A percentile compares a stretch with the other conserved stretches of the same genome.
Conservation (phyloP, 2,888 invertebrate species). For the Protonemura montana region DNA sequence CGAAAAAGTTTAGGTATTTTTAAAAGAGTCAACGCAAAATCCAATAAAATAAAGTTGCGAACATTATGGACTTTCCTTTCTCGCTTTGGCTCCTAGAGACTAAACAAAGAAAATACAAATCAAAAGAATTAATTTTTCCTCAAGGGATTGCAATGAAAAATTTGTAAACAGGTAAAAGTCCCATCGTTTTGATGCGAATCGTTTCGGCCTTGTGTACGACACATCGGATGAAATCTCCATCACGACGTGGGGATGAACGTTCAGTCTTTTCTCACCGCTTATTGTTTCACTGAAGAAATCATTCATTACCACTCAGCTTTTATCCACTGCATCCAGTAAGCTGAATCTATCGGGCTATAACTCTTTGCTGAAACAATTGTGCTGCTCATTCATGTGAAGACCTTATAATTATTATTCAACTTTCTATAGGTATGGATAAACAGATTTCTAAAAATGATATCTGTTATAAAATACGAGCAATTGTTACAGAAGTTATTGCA, state of each 20-base stretch:
- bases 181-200: not conserved
- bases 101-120: too few species aligned
- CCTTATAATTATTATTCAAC: slow-evolving; percentile 12
- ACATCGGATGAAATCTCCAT: not conserved
- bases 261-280: not conserved
- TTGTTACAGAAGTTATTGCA: not conserved
- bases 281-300: not conserved
- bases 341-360: not conserved
- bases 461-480: not conserved
- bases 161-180: not conserved
- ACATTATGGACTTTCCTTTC: too few species aligned
- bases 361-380: not conserved
- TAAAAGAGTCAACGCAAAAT: too few species aligned
- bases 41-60: too few species aligned
- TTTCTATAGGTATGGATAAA: not conserved
- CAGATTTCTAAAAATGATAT: not conserved
- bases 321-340: not conserved
- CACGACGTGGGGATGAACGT: not conserved
- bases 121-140: too few species aligned
- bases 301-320: not conserved
- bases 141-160: too few species aligned
- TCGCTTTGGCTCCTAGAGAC: too few species aligned
- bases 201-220: not conserved
- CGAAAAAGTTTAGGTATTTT: too few species aligned
- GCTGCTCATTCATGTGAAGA: slow-evolving; percentile 12